Evolutionary conservation across 2,888 invertebrate genomes (phyloP).

Genomic region (Zeuzera pyrina): DNA sequence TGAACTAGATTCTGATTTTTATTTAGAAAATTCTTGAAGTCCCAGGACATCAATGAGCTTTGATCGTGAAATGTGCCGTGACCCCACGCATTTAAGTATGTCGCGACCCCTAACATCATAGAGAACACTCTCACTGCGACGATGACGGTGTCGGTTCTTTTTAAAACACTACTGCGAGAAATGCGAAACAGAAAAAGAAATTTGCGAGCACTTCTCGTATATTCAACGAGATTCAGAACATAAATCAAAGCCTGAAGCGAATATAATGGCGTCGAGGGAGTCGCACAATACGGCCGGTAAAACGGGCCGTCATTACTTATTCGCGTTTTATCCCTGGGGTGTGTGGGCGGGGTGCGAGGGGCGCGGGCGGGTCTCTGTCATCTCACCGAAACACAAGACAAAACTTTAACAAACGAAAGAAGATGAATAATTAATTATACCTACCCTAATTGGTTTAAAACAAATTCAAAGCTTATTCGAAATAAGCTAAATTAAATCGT

Average conservation of each 20-base stretch:
- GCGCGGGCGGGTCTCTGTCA: constrained; percentile 6
- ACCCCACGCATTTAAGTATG: too few species aligned
- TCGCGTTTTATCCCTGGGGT: constrained; percentile 3
- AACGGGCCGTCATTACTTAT: constrained; percentile 12
- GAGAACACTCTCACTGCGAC: too few species aligned
- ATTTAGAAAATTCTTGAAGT: too few species aligned
- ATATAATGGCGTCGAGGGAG: constrained; percentile 17
- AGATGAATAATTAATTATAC: too few species aligned
- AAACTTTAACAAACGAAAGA: too few species aligned
- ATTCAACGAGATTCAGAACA: constrained; percentile 20
- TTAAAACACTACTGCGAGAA: neutral
- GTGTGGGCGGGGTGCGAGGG: neutral
- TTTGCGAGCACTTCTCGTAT: constrained; percentile 18
- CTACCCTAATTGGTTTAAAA: neutral
- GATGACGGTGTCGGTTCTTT: neutral
- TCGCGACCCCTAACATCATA: too few species aligned
- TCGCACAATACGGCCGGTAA: constrained; percentile 7
- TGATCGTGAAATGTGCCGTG: too few species aligned
- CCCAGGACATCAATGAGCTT: too few species aligned
- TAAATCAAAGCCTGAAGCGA: constrained; percentile 26
- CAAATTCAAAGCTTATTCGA: neutral
- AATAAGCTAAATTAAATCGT: too few species aligned
- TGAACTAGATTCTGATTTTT: too few species aligned
- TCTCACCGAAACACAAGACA: constrained; percentile 1
- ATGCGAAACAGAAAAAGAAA: constrained; percentile 20